Percentiles rank a stretch among this genome's conserved stretches.
These are phyloP conservation scores for Lates calcarifer DNA, from an alignment of 2,113 vertebrate species.

Conservation along the genomic window DNA sequence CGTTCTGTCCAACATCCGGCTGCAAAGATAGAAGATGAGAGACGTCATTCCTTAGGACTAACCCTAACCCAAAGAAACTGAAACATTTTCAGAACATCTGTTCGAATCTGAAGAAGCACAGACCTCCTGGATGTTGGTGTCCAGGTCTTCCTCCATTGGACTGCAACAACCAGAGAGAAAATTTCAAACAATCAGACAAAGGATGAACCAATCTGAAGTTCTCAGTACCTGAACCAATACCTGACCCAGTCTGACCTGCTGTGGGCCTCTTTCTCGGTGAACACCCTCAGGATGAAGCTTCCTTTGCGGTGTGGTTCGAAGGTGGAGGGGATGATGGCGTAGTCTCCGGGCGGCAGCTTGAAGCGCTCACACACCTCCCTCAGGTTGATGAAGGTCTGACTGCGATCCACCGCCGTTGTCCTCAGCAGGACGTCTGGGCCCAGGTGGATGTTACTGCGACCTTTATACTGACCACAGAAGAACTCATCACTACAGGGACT, in stretches of 20 bases:
- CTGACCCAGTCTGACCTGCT: constrained; percentile 46
- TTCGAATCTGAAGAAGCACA: background rate
- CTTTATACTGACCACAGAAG: constrained; percentile 63
- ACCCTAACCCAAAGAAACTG: no score
- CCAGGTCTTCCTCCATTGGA: constrained; percentile 70
- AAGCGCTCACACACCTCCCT: constrained; percentile 83
- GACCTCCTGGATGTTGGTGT: constrained; percentile 64
- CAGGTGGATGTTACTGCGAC: constrained; percentile 66
- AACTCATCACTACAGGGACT: background rate
- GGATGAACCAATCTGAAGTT: background rate
- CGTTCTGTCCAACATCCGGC: constrained; percentile 70
- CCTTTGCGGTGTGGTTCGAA: constrained; percentile 87
- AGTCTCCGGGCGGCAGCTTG: constrained; percentile 84
- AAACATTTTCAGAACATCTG: no score
- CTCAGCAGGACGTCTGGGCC: constrained; percentile 82
- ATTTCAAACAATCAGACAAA: no score
- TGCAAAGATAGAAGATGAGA: constrained; percentile 67
- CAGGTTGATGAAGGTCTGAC: constrained; percentile 82
- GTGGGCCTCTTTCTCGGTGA: constrained; percentile 84
- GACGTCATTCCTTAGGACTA: no score
- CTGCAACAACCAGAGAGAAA: constrained; percentile 43
- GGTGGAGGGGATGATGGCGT: constrained; percentile 87
- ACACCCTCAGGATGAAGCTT: constrained; percentile 87
- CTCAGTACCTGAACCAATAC: no score
- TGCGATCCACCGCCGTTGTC: constrained; percentile 59